A percentile compares a stretch with the other conserved stretches of the same genome.
Evolutionary conservation across 2,888 invertebrate species (phyloP).

Genomic region (Brenthis daphne): DNA sequence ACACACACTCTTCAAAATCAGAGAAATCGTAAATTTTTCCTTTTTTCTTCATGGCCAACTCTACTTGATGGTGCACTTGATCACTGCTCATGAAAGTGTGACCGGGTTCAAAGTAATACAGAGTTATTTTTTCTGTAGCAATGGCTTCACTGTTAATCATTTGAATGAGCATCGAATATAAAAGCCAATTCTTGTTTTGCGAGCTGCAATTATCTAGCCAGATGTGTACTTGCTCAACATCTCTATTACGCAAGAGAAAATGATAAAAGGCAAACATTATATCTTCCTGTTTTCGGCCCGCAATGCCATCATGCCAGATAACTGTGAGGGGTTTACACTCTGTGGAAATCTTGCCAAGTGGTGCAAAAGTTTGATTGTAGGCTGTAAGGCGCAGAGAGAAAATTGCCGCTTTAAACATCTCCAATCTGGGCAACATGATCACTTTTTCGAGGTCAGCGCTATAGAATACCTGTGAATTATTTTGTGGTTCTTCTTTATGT

Average conservation of each 20-base stretch:
- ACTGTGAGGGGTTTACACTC: constrained; percentile 29
- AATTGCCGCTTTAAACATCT: neutral
- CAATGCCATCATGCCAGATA: constrained; percentile 36
- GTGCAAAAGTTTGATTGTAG: constrained; percentile 37
- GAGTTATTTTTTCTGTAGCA: constrained; percentile 33
- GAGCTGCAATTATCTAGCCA: constrained; percentile 41
- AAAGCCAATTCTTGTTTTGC: constrained; percentile 33
- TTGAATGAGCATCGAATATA: constrained; percentile 39
- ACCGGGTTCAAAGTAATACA: constrained; percentile 42
- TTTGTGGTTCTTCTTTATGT: neutral
- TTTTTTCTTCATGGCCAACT: constrained; percentile 41
- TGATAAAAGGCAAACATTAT: constrained; percentile 35
- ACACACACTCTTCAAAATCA: neutral
- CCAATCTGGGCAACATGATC: neutral
- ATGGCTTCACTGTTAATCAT: constrained; percentile 40
- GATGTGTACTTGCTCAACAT: constrained; percentile 31
- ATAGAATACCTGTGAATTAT: neutral
- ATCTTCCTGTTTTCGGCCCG: constrained; percentile 37
- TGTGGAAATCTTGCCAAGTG: constrained; percentile 33
- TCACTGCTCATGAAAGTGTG: constrained; percentile 45
- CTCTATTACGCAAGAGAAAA: constrained; percentile 36
- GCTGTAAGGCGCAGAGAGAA: neutral
- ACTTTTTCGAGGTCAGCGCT: neutral
- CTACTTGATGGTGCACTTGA: constrained; percentile 42
- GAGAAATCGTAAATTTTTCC: constrained; percentile 8